phyloP scores from a whole-genome alignment of 1,140 invertebrate species.

The Drosophila kurseongensis region DNA sequence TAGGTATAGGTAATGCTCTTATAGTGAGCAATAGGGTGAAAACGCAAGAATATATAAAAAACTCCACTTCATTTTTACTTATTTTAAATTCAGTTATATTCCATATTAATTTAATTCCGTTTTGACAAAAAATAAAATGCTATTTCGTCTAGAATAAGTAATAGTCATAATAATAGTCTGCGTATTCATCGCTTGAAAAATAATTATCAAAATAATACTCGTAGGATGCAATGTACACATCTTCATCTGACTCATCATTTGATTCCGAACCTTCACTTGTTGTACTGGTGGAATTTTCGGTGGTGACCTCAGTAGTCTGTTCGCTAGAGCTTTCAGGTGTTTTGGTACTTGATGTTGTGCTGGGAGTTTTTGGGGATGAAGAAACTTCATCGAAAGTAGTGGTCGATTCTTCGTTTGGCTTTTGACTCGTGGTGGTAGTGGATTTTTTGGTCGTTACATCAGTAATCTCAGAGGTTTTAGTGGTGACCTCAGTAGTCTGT shows the following conservation, averaged over 20 bases:
- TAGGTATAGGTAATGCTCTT: neutral
- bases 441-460: neutral
- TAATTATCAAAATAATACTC: neutral
- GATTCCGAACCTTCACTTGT: neutral
- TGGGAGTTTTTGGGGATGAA: too few species aligned
- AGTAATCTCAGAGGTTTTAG: too few species aligned
- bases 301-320: too few species aligned
- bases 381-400: too few species aligned
- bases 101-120: neutral
- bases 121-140: neutral
- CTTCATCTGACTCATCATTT: neutral
- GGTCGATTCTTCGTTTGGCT: neutral
- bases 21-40: neutral
- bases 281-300: too few species aligned
- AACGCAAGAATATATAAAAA: neutral
- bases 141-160: neutral
- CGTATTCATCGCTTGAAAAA: neutral
- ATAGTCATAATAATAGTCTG: too few species aligned
- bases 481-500: neutral
- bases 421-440: neutral
- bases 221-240: neutral
- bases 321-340: too few species aligned
- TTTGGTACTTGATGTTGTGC: too few species aligned
- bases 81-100: neutral
- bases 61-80: neutral